Conservation (phyloP, 2,797 vertebrate species). For the Lerista edwardsae region DNA sequence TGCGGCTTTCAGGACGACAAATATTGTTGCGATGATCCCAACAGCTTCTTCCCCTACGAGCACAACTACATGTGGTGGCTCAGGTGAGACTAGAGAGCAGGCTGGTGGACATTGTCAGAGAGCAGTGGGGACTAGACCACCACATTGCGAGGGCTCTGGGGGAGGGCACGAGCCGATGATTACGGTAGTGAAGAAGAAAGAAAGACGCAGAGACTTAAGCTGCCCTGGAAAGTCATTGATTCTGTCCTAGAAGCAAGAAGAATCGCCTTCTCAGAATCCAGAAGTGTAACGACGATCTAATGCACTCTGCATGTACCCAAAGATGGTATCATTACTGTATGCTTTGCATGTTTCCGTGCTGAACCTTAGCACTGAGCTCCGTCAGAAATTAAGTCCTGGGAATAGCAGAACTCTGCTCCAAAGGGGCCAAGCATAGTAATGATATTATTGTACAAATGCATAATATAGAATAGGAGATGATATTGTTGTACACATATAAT, state of each 20-base stretch:
- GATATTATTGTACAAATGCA: neutral
- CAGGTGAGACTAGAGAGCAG: constrained; percentile 77
- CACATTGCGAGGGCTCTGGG: neutral
- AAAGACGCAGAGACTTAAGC: neutral
- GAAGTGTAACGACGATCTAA: too few species aligned
- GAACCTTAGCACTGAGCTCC: neutral
- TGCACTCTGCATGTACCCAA: neutral
- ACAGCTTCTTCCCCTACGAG: constrained; percentile 92
- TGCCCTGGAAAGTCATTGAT: neutral
- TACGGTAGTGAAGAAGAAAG: neutral
- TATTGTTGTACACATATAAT: too few species aligned
- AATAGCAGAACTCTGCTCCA: neutral
- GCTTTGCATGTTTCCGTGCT: neutral
- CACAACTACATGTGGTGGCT: constrained; percentile 95
- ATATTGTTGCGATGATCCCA: constrained; percentile 91
- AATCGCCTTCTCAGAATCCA: neutral
- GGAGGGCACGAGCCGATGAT: neutral
- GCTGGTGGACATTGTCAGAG: too few species aligned
- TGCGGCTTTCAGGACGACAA: constrained; percentile 92
- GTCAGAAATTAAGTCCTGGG: neutral
- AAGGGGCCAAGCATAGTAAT: neutral
- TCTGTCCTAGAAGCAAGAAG: neutral
- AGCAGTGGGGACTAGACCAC: neutral
- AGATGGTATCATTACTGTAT: neutral
- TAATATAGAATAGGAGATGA: neutral